These are phyloP conservation scores for Lutjanus erythropterus DNA, from an alignment of 2,113 vertebrate species.

Conservation along the genomic window DNA sequence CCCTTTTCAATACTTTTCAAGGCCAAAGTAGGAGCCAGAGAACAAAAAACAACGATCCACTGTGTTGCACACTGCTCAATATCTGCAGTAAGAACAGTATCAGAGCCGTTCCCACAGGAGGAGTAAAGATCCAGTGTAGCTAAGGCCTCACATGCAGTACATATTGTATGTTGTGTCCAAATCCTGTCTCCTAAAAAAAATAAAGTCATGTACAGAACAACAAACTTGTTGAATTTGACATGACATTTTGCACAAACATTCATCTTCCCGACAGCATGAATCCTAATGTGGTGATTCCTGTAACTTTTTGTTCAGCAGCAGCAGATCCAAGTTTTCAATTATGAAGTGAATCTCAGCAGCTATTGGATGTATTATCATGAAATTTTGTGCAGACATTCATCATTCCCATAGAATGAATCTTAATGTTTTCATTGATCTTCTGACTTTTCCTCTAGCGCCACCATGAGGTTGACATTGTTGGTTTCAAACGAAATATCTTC, in stretches of 20 bases:
- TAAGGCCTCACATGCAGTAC: not conserved
- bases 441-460: not conserved
- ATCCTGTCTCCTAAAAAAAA: not conserved
- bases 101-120: not conserved
- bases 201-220: not conserved
- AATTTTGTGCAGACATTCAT: not conserved
- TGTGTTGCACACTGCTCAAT: constrained; percentile 14
- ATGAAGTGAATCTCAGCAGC: not conserved
- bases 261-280: no score
- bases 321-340: no score
- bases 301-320: no score
- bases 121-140: not conserved
- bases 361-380: not conserved
- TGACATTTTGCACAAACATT: no score
- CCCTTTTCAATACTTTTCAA: constrained; percentile 27
- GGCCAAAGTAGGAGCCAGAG: not conserved
- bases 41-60: constrained; percentile 10
- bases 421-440: not conserved
- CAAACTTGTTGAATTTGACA: not conserved
- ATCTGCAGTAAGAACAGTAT: constrained; percentile 12
- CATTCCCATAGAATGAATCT: not conserved
- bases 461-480: not conserved
- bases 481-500: not conserved
- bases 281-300: no score
- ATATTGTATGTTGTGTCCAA: not conserved